A percentile compares a stretch with the other conserved stretches of the same genome.
These are phyloP conservation scores for Phacellophora camtschatica DNA, from an alignment of 30 jellyfish, hydroid and myxozoan species.

Conservation along the genomic window DNA sequence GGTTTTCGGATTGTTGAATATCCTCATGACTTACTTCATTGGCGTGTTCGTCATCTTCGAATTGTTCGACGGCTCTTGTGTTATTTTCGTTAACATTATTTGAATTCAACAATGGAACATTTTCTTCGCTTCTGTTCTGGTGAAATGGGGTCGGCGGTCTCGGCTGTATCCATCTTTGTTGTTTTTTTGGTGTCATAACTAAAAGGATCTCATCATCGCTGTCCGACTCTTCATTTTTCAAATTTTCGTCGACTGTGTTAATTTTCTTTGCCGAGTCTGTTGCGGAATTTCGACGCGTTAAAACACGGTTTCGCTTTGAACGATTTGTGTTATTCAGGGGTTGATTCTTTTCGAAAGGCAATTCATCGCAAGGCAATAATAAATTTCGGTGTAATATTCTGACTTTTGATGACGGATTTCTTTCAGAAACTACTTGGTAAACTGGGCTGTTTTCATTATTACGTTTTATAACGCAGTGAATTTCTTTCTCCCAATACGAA, in stretches of 20 bases:
- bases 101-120: neutral
- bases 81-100: neutral
- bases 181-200: neutral
- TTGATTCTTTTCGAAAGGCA: neutral
- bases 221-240: neutral
- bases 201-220: neutral
- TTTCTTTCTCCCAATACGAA: conserved; percentile 7
- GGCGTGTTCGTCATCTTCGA: neutral
- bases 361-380: conserved; percentile 26
- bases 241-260: neutral
- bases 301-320: neutral
- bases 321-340: neutral
- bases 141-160: neutral
- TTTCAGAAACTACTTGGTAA: conserved; percentile 20
- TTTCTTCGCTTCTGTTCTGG: neutral
- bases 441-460: conserved; percentile 20
- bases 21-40: neutral
- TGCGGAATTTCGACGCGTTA: neutral
- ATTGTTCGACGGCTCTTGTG: neutral
- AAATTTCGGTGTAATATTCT: conserved; percentile 38
- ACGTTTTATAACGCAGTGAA: conserved; percentile 8
- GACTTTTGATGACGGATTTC: neutral
- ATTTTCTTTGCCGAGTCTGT: neutral
- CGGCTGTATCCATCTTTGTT: neutral
- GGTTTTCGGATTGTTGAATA: neutral